Percentiles rank a stretch among this genome's conserved stretches.
Evolutionary conservation across 2,888 invertebrate genomes (phyloP).

Genomic region (Mesorhabditis belari): DNA sequence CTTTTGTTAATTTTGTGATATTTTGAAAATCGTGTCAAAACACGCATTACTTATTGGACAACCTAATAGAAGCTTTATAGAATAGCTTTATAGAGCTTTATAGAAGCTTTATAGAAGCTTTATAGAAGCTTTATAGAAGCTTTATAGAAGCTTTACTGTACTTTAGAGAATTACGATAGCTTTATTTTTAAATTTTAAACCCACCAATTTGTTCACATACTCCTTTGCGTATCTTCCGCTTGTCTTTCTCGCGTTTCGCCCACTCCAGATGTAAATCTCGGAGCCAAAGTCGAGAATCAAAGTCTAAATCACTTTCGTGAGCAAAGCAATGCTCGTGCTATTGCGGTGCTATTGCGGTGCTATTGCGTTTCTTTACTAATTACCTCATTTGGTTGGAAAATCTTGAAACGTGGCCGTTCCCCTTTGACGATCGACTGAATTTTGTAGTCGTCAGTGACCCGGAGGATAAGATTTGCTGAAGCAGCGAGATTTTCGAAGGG

Average conservation of each 20-base stretch:
- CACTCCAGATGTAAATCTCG: conserved; percentile 46
- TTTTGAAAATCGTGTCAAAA: no score
- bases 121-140: no score
- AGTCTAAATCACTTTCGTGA: conserved; percentile 17
- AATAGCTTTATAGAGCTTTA: no score
- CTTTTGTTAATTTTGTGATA: no score
- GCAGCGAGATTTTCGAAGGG: conserved; percentile 9
- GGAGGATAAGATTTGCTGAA: conserved; percentile 10
- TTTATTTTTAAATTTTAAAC: no score
- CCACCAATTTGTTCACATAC: conserved; percentile 36
- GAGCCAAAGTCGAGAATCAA: conserved; percentile 44
- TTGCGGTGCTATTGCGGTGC: conserved; percentile 2
- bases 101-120: no score
- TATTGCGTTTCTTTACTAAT: conserved; percentile 1
- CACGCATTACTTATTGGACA: no score
- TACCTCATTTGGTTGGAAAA: conserved; percentile 13
- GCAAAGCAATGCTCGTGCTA: not conserved
- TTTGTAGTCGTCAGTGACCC: conserved; percentile 13
- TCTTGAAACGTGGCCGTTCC: conserved; percentile 10
- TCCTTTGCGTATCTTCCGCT: conserved; percentile 26
- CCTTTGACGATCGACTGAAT: conserved; percentile 11
- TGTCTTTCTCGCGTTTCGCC: conserved; percentile 27
- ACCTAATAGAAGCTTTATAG: no score
- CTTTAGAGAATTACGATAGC: no score
- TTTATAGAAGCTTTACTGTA: no score